Percentiles rank a stretch among this genome's conserved stretches.
Evolutionary conservation across 2,888 invertebrate species (phyloP).

Genomic region (Cheiracanthium punctorium): DNA sequence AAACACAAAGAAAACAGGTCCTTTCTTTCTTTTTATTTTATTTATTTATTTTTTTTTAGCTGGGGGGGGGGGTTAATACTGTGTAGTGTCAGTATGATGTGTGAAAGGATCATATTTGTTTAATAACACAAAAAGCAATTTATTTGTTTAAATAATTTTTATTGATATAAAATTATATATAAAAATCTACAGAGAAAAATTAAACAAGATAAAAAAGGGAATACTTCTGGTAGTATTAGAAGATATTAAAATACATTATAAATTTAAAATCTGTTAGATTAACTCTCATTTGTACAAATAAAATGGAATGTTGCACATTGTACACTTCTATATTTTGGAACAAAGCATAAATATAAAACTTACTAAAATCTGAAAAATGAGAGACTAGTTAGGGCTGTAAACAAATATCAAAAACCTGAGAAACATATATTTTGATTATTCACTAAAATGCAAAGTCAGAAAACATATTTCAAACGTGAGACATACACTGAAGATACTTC

Average conservation of each 20-base stretch:
- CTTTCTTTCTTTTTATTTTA: too few relatives aligned
- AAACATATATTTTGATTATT: neutral
- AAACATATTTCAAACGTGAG: neutral
- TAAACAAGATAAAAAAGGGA: neutral
- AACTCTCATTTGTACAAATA: conserved; percentile 1
- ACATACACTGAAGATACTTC: neutral
- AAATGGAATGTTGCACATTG: conserved; percentile 21
- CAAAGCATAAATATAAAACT: conserved; percentile 9
- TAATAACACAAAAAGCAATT: too few relatives aligned
- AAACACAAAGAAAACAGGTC: too few relatives aligned
- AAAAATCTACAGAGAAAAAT: conserved; percentile 57
- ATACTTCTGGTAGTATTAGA: neutral
- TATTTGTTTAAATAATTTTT: conserved; percentile 41
- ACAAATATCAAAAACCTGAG: conserved; percentile 10
- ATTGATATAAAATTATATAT: conserved; percentile 66
- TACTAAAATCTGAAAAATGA: neutral
- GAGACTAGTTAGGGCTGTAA: conserved; percentile 2
- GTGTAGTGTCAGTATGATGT: too few relatives aligned
- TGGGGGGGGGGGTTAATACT: too few relatives aligned
- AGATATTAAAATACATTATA: neutral
- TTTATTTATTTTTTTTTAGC: too few relatives aligned
- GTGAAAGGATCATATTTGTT: too few relatives aligned
- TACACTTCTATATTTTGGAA: conserved; percentile 5
- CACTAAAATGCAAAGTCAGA: neutral
- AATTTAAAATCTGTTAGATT: neutral